A percentile compares a stretch with the other conserved stretches of the same genome.
Conservation (phyloP, 2,888 invertebrate genomes). For the Leptopterna dolabrata region DNA sequence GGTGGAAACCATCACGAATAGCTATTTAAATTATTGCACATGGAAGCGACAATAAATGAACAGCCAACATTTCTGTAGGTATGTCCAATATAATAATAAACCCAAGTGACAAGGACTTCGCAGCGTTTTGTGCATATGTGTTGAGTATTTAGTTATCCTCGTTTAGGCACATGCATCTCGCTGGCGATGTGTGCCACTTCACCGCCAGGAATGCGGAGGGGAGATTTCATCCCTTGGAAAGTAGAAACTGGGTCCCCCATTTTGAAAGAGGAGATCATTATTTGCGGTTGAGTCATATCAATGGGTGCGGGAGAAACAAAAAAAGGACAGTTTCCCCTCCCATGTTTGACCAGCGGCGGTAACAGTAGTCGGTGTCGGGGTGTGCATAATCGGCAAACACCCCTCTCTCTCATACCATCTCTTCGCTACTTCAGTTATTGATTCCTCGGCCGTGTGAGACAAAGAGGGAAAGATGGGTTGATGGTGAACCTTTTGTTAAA, state of each 20-base stretch:
- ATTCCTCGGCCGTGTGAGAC: conserved; percentile 38
- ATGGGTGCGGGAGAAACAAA: conserved; percentile 12
- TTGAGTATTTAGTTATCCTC: too few species aligned
- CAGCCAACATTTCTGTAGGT: too few species aligned
- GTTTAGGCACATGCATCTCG: too few species aligned
- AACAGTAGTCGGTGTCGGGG: conserved; percentile 53
- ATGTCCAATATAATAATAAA: too few species aligned
- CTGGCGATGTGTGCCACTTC: too few species aligned
- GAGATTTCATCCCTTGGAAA: conserved; percentile 13
- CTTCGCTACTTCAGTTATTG: conserved; percentile 49
- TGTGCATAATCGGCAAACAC: conserved; percentile 57
- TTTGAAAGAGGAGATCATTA: conserved; percentile 52
- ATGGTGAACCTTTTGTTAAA: conserved; percentile 17
- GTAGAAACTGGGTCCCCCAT: conserved; percentile 44
- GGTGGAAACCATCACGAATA: too few species aligned
- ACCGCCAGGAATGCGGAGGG: not conserved
- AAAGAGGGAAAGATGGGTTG: not conserved
- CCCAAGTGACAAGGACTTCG: too few species aligned
- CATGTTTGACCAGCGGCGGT: conserved; percentile 56
- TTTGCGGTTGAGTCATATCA: conserved; percentile 52
- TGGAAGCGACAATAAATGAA: too few species aligned
- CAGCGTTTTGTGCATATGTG: too few species aligned
- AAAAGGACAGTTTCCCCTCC: not conserved
- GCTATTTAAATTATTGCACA: too few species aligned
- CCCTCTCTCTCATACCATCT: conserved; percentile 17